Evolutionary conservation across 2,888 invertebrate species (phyloP).

Genomic region (Theristus sp.): DNA sequence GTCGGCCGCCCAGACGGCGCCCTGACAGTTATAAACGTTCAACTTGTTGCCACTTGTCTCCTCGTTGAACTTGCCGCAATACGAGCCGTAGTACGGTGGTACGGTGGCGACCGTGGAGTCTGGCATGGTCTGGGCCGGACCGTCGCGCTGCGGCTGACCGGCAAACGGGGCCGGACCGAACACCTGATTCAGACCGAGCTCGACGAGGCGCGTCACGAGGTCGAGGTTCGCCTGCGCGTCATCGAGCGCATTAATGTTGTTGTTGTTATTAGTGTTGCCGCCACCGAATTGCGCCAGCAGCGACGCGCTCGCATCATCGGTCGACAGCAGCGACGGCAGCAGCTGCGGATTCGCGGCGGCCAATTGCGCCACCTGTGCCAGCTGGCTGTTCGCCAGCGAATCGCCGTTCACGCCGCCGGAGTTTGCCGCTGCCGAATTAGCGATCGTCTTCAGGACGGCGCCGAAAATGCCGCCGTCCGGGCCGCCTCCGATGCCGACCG

Average conservation of each 20-base stretch:
- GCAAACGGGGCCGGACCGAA: background rate
- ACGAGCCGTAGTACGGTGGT: no score
- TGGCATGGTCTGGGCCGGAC: background rate
- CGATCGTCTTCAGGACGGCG: background rate
- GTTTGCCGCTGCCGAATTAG: background rate
- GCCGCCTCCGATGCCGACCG: background rate
- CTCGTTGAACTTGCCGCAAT: background rate
- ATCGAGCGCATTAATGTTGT: background rate
- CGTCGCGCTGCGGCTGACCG: background rate
- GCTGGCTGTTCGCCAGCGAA: background rate
- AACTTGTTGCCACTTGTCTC: background rate
- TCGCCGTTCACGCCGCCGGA: no score
- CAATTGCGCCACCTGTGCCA: background rate
- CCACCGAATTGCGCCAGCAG: no score
- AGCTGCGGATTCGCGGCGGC: background rate
- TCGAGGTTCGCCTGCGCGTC: background rate
- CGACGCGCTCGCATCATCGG: no score
- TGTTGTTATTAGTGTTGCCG: background rate
- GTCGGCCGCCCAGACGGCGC: background rate
- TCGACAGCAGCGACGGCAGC: no score
- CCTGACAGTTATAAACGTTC: background rate
- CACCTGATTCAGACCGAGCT: background rate
- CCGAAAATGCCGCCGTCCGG: background rate
- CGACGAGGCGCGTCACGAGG: background rate
- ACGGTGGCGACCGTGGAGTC: background rate